Conservation (phyloP, 2,113 vertebrate genomes). For the Chascanopsetta lugubris region DNA sequence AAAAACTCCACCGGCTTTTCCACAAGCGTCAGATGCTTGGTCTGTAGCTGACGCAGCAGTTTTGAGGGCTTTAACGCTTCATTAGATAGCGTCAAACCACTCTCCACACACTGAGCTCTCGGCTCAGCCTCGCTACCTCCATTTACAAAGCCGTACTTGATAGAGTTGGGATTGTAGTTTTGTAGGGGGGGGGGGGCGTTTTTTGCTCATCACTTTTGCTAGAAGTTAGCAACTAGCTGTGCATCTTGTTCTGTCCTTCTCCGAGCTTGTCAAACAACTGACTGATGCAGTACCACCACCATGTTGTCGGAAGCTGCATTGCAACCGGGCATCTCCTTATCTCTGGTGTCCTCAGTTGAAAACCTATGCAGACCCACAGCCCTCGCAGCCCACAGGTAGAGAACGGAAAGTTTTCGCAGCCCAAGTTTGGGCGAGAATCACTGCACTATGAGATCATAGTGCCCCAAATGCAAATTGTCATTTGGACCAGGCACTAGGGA, state of each 20-base stretch:
- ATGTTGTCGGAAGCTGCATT: neutral
- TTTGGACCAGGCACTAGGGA: too few species aligned
- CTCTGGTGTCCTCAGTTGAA: too few species aligned
- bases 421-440: neutral
- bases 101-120: neutral
- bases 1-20: neutral
- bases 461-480: too few species aligned
- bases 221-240: too few species aligned
- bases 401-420: neutral
- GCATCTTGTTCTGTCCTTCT: too few species aligned
- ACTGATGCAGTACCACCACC: too few species aligned
- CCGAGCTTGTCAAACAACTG: too few species aligned
- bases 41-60: neutral
- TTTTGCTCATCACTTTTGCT: too few species aligned
- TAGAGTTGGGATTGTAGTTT: neutral
- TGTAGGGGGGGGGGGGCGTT: too few species aligned
- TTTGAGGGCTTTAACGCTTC: neutral
- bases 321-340: too few species aligned
- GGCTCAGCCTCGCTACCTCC: neutral
- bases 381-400: neutral
- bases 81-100: neutral
- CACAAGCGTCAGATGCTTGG: neutral
- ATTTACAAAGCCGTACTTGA: neutral
- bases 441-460: too few species aligned
- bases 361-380: neutral